phyloP scores from a whole-genome alignment of 2,113 vertebrate genomes.

The Chloropsis cyanopogon region DNA sequence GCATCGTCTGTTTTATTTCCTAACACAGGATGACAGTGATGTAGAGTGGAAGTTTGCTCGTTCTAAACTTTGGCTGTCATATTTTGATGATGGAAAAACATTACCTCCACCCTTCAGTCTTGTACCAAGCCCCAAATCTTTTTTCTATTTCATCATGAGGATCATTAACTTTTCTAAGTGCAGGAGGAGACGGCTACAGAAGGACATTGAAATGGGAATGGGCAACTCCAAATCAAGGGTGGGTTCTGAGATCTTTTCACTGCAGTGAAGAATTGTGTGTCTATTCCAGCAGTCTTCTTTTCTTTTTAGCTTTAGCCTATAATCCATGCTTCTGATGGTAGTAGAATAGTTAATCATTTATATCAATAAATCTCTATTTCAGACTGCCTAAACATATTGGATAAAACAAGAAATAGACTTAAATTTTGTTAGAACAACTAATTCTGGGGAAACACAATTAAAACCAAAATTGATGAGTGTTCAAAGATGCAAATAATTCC shows the following conservation, averaged over 20 bases:
- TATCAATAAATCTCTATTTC: neutral
- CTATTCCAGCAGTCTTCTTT: neutral
- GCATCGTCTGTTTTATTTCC: neutral
- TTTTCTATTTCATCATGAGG: conserved; percentile 80
- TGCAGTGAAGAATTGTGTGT: neutral
- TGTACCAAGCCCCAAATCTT: conserved; percentile 87
- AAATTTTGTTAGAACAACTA: neutral
- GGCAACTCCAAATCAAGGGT: conserved; percentile 86
- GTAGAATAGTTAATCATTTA: neutral
- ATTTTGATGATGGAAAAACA: conserved; percentile 89
- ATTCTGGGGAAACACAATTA: neutral
- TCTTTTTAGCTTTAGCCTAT: neutral
- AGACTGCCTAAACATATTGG: neutral
- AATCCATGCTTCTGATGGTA: neutral
- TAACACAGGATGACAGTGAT: conserved; percentile 83
- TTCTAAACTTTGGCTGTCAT: conserved; percentile 88
- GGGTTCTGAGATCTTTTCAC: conserved; percentile 20
- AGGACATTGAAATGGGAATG: conserved; percentile 84
- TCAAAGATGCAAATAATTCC: neutral
- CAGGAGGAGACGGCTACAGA: conserved; percentile 77
- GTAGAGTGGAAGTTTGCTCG: conserved; percentile 91
- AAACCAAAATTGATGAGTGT: neutral
- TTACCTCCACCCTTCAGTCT: conserved; percentile 88
- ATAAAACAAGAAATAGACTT: neutral
- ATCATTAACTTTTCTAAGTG: conserved; percentile 79